phyloP scores from a whole-genome alignment of 1,140 invertebrate genomes.

The Drosophila ironensis region DNA sequence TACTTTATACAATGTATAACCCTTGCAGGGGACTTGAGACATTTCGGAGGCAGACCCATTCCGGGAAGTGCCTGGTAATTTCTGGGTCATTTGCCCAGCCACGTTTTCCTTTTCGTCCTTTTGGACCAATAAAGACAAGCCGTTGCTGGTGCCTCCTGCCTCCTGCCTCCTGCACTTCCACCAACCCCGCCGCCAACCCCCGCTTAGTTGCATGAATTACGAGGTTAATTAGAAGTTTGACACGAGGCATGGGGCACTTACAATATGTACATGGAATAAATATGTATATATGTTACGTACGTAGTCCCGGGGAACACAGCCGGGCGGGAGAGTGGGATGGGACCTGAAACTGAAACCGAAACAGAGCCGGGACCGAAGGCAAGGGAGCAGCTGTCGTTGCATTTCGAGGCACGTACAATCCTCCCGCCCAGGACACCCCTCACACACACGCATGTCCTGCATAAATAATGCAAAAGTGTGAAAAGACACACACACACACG shows the following conservation, averaged over 20 bases:
- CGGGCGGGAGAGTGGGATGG: background rate
- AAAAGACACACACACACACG: constrained; percentile 32
- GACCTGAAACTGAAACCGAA: constrained; percentile 3
- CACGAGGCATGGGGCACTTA: constrained; percentile 44
- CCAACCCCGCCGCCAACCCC: background rate
- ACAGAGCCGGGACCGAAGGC: background rate
- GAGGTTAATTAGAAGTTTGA: constrained; percentile 49
- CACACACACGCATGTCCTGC: constrained; percentile 25
- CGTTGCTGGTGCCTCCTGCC: background rate
- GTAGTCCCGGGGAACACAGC: background rate
- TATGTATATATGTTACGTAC: constrained; percentile 3
- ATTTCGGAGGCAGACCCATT: background rate
- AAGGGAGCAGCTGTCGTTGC: constrained; percentile 47
- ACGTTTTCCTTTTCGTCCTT: constrained; percentile 4
- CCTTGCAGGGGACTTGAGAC: no score
- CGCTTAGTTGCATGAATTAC: constrained; percentile 36
- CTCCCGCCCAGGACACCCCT: constrained; percentile 9
- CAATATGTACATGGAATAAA: constrained; percentile 46
- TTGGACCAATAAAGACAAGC: constrained; percentile 33
- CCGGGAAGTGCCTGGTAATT: constrained; percentile 15
- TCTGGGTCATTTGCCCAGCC: constrained; percentile 29
- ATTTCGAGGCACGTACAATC: constrained; percentile 65
- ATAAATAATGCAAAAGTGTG: constrained; percentile 48
- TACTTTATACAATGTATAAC: no score
- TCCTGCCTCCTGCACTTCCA: background rate